Conservation (phyloP, 2,113 vertebrate genomes). For the Tyrannus savana region DNA sequence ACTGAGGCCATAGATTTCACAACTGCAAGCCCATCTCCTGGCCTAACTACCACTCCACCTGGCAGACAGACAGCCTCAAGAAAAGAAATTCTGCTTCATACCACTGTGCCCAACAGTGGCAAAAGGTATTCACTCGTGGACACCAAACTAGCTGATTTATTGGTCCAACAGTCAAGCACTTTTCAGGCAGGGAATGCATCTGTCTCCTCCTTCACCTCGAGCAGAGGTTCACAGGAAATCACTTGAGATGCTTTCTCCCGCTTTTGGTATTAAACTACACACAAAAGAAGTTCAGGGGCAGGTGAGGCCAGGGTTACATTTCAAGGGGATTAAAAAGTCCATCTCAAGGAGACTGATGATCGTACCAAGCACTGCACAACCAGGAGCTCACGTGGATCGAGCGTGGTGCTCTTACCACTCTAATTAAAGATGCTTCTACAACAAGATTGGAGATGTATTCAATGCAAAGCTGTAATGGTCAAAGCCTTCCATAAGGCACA, state of each 20-base stretch:
- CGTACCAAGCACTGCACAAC: not conserved
- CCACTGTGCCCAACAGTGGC: not conserved
- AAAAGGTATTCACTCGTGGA: not conserved
- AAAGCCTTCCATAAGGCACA: not conserved
- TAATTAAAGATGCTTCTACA: not conserved
- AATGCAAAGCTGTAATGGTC: not conserved
- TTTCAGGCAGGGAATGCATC: not conserved
- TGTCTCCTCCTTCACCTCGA: not conserved
- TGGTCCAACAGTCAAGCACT: not conserved
- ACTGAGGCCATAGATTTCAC: not conserved
- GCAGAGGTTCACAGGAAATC: not conserved
- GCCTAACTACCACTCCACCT: not conserved
- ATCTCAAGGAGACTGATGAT: not conserved
- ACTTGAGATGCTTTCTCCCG: not conserved
- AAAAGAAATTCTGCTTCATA: not conserved
- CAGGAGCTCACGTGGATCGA: not conserved
- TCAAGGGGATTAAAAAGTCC: not conserved
- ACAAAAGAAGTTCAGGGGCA: not conserved
- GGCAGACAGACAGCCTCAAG: not conserved
- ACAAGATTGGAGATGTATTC: not conserved
- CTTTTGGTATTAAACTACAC: not conserved
- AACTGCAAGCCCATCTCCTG: not conserved
- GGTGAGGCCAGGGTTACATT: not conserved
- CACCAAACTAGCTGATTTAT: not conserved
- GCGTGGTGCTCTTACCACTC: not conserved